Evolutionary conservation across 2,797 vertebrate genomes (phyloP).

Genomic region (Mus caroli): DNA sequence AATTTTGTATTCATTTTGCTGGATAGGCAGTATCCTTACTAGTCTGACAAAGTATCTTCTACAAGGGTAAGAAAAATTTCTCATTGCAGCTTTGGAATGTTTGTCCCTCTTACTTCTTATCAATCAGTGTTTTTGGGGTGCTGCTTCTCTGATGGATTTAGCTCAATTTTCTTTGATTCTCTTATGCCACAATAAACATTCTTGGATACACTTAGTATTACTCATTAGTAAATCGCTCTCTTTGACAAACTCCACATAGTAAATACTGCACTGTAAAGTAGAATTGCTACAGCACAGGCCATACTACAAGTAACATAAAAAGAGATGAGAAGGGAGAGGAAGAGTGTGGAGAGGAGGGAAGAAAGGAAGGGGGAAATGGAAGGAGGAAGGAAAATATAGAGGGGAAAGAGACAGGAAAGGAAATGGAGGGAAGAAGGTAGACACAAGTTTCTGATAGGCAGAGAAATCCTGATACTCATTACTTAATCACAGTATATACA

Average conservation of each 20-base stretch:
- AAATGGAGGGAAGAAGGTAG: background rate
- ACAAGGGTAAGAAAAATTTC: background rate
- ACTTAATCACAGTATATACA: background rate
- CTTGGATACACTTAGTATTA: background rate
- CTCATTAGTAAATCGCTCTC: background rate
- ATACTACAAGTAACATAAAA: background rate
- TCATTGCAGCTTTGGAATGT: conserved; percentile 3
- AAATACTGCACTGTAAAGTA: conserved; percentile 30
- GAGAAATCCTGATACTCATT: background rate
- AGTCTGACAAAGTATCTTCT: background rate
- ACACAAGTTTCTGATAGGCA: background rate
- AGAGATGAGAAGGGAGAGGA: background rate
- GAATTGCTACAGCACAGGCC: background rate
- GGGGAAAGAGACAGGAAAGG: background rate
- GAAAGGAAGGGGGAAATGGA: background rate
- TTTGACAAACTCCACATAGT: background rate
- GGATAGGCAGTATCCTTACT: background rate
- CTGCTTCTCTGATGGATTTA: background rate
- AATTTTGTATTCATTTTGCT: background rate
- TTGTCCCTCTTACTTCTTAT: background rate
- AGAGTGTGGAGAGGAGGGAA: background rate
- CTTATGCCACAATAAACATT: background rate
- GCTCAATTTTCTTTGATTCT: conserved; percentile 9
- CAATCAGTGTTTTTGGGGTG: too few species aligned
- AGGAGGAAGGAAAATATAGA: background rate